Base-by-base conservation (phyloP, 2,113 vertebrate genomes). In the Grus americana region DNA sequence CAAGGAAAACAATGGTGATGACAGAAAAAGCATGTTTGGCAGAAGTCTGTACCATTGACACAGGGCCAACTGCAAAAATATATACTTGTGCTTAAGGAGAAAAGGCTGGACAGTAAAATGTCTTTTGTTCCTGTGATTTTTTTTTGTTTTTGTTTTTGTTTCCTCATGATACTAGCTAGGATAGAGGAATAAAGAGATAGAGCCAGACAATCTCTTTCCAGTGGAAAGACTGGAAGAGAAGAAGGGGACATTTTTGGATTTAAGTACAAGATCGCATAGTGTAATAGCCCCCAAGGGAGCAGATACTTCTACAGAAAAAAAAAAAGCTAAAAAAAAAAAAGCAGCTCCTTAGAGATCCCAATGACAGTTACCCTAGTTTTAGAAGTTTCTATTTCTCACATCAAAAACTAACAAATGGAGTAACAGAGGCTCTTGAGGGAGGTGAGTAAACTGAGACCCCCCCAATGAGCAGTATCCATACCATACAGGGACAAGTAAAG, bases 401-500 rank as follows among this genome's bases (percentile, higher is more conserved):
- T 63, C 38, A 93, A 82, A 86, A 73, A 21, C 61, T 79, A 95
- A 92, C 7, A 79, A 92, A 90, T 29, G 44, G 79, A 83, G 72
- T 61, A 95, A 85, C 79, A 82, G 75, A 86, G 54, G 34, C 36
- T 97, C 87, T 85, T 93, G 61, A 75, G 86, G 68, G 95, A 85
- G 52, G 61, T 23, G n/a, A 84, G 92, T 86, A 67, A 96, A 88
- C 84, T 66, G 91, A 81, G 70, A 91, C 86, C 49, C 50, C 50
- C 50, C 70, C 94, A 95, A 65, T 84, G 86, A 96, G 91, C 32
- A 84, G 91, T 86, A 84, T 82, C 62, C 49, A 26, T 85, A 59
- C 47, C 40, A 83, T 85, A 95, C 79, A 92, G 79, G 70, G 57
- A 70, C 67, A 95, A 74, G 84, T 94, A 93, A 96, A 94, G 79